Evolutionary conservation across 2,113 vertebrate genomes (phyloP).

Genomic region (Cygnus atratus): DNA sequence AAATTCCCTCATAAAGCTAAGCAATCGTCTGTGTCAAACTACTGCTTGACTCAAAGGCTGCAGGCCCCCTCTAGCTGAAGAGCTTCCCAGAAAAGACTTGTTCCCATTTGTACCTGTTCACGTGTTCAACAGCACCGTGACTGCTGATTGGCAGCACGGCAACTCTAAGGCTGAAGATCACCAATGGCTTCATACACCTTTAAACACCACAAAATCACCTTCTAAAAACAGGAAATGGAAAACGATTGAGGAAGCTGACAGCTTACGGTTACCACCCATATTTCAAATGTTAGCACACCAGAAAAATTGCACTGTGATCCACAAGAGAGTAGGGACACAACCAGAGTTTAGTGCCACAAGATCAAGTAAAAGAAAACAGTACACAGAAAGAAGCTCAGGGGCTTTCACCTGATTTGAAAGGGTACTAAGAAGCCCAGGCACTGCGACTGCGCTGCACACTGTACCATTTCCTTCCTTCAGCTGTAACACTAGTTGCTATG

Average conservation of each 20-base stretch:
- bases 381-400: background rate
- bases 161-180: background rate
- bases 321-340: background rate
- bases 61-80: background rate
- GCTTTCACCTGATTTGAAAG: background rate
- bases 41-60: background rate
- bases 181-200: background rate
- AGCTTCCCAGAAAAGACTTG: background rate
- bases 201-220: background rate
- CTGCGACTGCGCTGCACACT: background rate
- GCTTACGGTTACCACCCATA: background rate
- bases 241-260: background rate
- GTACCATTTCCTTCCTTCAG: background rate
- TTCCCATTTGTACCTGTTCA: background rate
- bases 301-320: background rate
- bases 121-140: background rate
- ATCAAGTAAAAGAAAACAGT: background rate
- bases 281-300: background rate
- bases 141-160: background rate
- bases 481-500: background rate
- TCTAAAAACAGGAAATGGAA: slow-evolving; percentile 16
- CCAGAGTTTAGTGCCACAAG: background rate
- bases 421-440: background rate
- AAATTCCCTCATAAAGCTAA: background rate
- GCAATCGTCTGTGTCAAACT: background rate